Percentiles rank a stretch among this genome's conserved stretches.
phyloP scores from a whole-genome alignment of 2,113 vertebrate species.

The Thunnus maccoyii region DNA sequence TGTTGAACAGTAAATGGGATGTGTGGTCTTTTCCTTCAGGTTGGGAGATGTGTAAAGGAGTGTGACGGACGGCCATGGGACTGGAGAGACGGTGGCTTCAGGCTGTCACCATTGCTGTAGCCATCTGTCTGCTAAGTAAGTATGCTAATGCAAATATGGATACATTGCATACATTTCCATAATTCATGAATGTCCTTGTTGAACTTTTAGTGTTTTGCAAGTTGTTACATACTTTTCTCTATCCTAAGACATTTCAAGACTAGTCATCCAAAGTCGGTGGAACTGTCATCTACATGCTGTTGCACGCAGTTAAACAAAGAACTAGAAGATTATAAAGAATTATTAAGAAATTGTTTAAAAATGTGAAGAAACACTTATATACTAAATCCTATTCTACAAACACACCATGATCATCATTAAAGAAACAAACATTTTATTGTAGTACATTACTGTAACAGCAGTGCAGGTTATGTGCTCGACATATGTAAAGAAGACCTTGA shows the following conservation, averaged over 20 bases:
- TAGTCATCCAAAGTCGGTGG: neutral
- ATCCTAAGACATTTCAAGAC: neutral
- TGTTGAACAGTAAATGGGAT: conserved; percentile 40
- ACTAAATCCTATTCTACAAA: neutral
- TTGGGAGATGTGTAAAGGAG: conserved; percentile 80
- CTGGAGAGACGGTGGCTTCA: conserved; percentile 82
- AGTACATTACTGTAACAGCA: too few relatives aligned
- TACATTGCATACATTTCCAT: conserved; percentile 25
- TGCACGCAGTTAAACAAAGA: neutral
- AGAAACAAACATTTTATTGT: neutral
- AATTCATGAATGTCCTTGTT: neutral
- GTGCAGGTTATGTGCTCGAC: neutral
- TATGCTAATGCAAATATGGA: conserved; percentile 56
- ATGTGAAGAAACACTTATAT: too few relatives aligned
- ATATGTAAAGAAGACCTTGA: neutral
- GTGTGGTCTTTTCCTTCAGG: conserved; percentile 70
- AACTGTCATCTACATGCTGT: neutral
- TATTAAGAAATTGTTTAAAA: too few relatives aligned
- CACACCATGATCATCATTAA: neutral
- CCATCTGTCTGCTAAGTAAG: conserved; percentile 84
- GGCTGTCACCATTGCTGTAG: conserved; percentile 76
- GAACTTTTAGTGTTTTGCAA: neutral
- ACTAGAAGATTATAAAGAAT: too few relatives aligned
- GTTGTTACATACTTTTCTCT: neutral
- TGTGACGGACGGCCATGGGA: conserved; percentile 86